Evolutionary conservation across 2,888 invertebrate species (phyloP), one percentile per base, ranked within the genome.

Genomic region (Nymphalis c-album): DNA sequence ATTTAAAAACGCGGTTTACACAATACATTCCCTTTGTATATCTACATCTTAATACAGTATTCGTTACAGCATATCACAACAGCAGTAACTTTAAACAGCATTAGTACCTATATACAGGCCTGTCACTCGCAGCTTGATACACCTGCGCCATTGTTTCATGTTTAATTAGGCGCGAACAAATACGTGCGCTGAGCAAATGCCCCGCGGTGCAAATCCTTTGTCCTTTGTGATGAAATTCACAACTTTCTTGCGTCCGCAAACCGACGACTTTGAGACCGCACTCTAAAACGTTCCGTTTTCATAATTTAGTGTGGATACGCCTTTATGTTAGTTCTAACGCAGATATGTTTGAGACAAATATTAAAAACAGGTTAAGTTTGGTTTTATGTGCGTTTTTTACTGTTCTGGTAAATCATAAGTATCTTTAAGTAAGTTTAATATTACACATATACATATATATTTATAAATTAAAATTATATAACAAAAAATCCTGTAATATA

Each of bases 111-210:
- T 78, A 80, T 79, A 77, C 81, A 78, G 78, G 78, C 77, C 80
- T 78, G 78, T 77, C 79, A 80, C 80, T 77, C 80, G 78, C 80
- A 82, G 76, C 77, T 78, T 77, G 82, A 76, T 80, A 76, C 81
- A 83, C 85, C 84, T 85, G 77, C 75, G 74, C 79, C 81, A 80
- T 75, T 79, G 85, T 81, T 85, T 78, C 83, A 81, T 91, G 89
- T 91, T 91, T 91, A 91, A 91, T 91, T 90, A 91, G 90, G 90
- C 87, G 86, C 79, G 87, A 88, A 87, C 88, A 91, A 91, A 91
- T 88, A 91, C 88, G 86, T 80, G 80, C 84, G 81, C 78, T 85
- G 86, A 84, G 80, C 86, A 87, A 90, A 91, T 89, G 85, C 85
- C 91, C 88, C 74, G 78, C 78, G 88, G 90, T 80, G 76, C 71